phyloP scores from a whole-genome alignment of 2,888 invertebrate species.

The Euproctis similis region DNA sequence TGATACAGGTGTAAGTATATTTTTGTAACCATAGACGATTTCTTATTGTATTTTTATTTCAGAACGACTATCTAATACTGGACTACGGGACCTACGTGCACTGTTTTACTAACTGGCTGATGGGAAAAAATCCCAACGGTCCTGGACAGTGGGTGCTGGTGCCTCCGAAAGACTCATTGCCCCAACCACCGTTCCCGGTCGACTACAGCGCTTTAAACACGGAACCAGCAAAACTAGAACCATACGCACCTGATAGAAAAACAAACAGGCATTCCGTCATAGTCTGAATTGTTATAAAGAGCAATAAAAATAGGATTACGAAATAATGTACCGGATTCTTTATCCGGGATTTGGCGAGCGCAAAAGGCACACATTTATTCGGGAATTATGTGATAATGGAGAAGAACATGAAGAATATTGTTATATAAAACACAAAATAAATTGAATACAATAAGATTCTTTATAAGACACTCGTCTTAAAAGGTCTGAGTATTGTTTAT shows the following conservation, averaged over 20 bases:
- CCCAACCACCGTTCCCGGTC: conserved; percentile 80
- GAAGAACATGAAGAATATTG: too few relatives aligned
- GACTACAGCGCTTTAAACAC: conserved; percentile 85
- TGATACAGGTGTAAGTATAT: too few relatives aligned
- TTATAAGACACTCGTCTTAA: too few relatives aligned
- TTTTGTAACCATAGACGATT: too few relatives aligned
- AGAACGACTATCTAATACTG: conserved; percentile 82
- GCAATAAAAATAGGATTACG: not conserved
- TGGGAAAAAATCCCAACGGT: conserved; percentile 84
- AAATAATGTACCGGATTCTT: not conserved
- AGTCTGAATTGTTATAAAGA: conserved; percentile 51
- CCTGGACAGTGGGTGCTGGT: conserved; percentile 85
- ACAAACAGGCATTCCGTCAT: conserved; percentile 82
- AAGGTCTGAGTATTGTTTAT: too few relatives aligned
- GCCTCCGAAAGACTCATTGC: conserved; percentile 71
- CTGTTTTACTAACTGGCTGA: conserved; percentile 84
- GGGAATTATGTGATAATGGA: too few relatives aligned
- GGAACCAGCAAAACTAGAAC: conserved; percentile 81
- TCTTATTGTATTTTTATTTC: conserved; percentile 33
- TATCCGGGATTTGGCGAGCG: too few relatives aligned
- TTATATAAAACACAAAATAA: too few relatives aligned
- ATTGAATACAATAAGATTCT: too few relatives aligned
- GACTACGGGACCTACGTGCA: conserved; percentile 81
- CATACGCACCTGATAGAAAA: conserved; percentile 80
- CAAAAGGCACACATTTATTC: too few relatives aligned